Base-by-base conservation (phyloP, 2,113 vertebrate species). In the Tyrannus savana region DNA sequence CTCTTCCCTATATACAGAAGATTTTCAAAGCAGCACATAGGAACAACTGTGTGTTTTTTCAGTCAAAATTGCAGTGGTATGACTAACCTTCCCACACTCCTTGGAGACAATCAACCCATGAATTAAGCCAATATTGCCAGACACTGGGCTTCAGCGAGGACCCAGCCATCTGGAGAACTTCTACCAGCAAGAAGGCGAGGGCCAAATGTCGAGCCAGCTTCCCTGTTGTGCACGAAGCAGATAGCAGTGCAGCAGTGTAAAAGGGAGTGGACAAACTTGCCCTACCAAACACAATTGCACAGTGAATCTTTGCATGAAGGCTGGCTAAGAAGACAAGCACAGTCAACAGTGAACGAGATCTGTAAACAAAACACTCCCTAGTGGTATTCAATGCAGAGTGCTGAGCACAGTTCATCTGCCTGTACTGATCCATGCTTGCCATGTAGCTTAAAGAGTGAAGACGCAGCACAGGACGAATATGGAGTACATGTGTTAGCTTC, bases 291-390 rank as follows among this genome's bases (percentile, higher is more conserved):
- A 55, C 71, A 91, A 44, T 7, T 80, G 68, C 80, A 84, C 31
- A 49, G 78, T 42, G 55, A 87, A 88, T 78, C 44, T 91, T 85
- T 79, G 86, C 89, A 55, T 79, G 67, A 90, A 91, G 44, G 49
- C 8, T 72, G 90, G 52, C 74, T 68, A 46, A 86, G 77, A 87
- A 47, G 86, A 95, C 74, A 94, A 83, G 92, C 86, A 94, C 60
- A 87, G 92, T 73, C 69, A 86, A 93, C 80, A 92, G 66, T 18
- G 76, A 90, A 67, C 10, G 2, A 84, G 60, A 82, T 92, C 87
- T 96, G 97, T 97, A 97, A 97, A 97, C 97, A 97, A 94, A 94
- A 96, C 76, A 95, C 89, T 86, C 89, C 93, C 90, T 63, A 81
- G 88, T 85, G 93, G 96, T 90, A 89, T 94, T 42, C 69, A 84